Evolutionary conservation across 2,113 vertebrate genomes (phyloP), one percentile per base, ranked within the genome.

Genomic region (Cynoglossus semilaevis): DNA sequence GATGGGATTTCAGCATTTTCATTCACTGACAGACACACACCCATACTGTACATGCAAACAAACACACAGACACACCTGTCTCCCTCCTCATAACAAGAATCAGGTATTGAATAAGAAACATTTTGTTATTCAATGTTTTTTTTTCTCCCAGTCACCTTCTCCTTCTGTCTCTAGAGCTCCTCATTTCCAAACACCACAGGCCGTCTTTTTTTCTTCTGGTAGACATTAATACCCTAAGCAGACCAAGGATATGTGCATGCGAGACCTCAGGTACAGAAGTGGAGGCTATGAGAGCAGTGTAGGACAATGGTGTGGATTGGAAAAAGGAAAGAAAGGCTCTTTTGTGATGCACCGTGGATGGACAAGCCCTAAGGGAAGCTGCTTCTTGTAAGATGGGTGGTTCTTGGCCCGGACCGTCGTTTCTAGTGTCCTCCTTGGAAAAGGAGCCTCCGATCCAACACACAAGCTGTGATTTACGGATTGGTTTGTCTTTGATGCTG

Each of bases 401-500:
- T 82, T 89, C 82, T 81, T 86, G 83, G 86, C 81, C 44, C 8
- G 15, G 54, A 77, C 82, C 58, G 61, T 70, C 72, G 70, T 84
- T 80, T 89, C 81, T 79, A 80, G 70, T 87, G 84, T 85, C 85
- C 81, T 74, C 68, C 62, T 75, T 71, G 68, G 82, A 72, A 83
- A 70, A 46, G 48, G 76, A 74, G 77, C 81, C 78, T 76, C 78
- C 36, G 16, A 66, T 79, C 74, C 81, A 85, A 85, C 73, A 82
- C 77, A 83, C 86, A 87, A 82, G 72, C 86, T 74, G 72, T 82
- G 85, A 88, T 88, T 89, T 85, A 88, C 84, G 83, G 66, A 88
- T 86, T 68, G 63, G 80, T 72, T 81, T 74, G 67, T 79, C 86
- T 90, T 89, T 90, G 86, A 89, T 85, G 87, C 78, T 72, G 85